Conservation (phyloP, 2,888 invertebrate species). For the Sericinus montela region DNA sequence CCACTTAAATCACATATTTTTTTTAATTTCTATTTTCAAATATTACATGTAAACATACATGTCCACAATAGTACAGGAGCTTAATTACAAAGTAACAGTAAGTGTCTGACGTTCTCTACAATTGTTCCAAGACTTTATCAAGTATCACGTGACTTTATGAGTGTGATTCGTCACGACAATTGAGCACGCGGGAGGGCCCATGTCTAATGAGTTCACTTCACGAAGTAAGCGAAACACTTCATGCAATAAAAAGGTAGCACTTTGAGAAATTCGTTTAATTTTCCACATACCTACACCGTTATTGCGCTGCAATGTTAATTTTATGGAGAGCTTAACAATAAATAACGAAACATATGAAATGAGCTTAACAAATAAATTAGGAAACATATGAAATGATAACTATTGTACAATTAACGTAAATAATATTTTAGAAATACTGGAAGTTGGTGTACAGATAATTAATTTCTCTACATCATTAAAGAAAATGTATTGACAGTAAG, state of each 20-base stretch:
- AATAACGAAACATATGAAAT: too few species aligned
- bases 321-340: background rate
- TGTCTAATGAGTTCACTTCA: constrained; percentile 39
- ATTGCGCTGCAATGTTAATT: constrained; percentile 7
- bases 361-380: too few species aligned
- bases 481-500: too few species aligned
- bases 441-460: too few species aligned
- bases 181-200: constrained; percentile 55
- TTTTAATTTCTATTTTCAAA: too few species aligned
- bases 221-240: constrained; percentile 25
- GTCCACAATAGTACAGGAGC: constrained; percentile 1
- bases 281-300: constrained; percentile 19
- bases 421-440: too few species aligned
- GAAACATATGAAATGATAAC: background rate
- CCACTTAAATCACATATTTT: too few species aligned
- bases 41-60: background rate
- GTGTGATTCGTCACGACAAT: constrained; percentile 72
- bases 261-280: constrained; percentile 40
- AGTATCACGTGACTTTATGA: constrained; percentile 65
- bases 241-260: constrained; percentile 44
- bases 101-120: constrained; percentile 11
- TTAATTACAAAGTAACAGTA: constrained; percentile 19
- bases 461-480: too few species aligned
- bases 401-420: too few species aligned
- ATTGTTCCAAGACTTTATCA: constrained; percentile 38